A percentile compares a stretch with the other conserved stretches of the same genome.
These are phyloP conservation scores for Ladona fulva DNA, from an alignment of 1,140 invertebrate genomes.

Conservation along the genomic window DNA sequence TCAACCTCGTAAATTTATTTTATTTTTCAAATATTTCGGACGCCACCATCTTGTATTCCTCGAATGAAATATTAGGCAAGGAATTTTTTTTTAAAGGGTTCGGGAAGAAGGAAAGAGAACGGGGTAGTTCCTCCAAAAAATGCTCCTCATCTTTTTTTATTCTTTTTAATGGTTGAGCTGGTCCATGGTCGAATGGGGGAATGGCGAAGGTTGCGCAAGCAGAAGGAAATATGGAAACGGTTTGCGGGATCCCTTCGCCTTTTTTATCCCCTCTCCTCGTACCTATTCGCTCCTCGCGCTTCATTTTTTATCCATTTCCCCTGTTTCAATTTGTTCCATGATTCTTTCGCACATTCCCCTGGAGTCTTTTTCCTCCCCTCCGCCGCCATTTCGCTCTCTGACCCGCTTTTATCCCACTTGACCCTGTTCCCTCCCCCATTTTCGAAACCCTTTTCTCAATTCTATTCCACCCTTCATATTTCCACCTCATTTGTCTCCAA, in stretches of 20 bases:
- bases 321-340: conserved; percentile 1
- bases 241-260: neutral
- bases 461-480: neutral
- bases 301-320: conserved; percentile 1
- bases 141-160: no score
- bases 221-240: no score
- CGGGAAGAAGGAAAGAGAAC: no score
- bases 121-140: no score
- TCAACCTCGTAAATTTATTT: no score
- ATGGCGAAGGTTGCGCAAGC: no score
- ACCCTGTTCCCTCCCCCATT: neutral
- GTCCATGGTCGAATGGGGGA: no score
- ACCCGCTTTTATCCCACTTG: neutral
- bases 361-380: neutral
- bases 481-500: neutral
- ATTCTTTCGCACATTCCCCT: neutral
- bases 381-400: neutral
- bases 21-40: no score
- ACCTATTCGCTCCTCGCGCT: neutral
- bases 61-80: no score
- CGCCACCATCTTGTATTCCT: no score
- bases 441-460: neutral
- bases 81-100: no score
- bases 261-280: neutral
- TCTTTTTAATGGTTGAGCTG: no score